Base-by-base conservation (phyloP, 2,797 vertebrate genomes). In the Falco cherrug region DNA sequence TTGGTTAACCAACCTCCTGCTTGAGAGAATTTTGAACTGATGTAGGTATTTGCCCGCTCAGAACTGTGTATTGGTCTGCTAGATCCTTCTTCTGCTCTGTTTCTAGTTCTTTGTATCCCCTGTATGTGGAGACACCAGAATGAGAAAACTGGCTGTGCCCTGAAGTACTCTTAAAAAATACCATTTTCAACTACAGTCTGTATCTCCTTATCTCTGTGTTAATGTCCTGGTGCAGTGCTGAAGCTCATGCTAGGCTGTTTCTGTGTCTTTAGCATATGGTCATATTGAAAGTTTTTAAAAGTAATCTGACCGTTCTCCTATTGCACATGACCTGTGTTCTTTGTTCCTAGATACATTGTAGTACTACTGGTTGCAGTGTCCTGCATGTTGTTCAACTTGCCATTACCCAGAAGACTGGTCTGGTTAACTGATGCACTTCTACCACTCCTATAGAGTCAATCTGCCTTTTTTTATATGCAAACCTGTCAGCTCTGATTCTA, bases 281-380 rank as follows among this genome's bases (percentile, higher is more conserved):
- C 37, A 37, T 37, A 37, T 37, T 37, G 37, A 37, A 37, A 37
- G 37, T 37, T 37, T 37, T 37, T 37, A 10, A 37, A 37, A 37
- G 37, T 37, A 37, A 37, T 37, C 37, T 37, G 37, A 39, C 28
- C 37, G 1, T 41, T 69, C 41, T 86, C 11, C 57, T 54, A 19
- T 9, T 51, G 21, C 18, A 0, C 1, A 9, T 37, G 75, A 61
- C 25, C 29, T 1, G 0, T 43, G 21, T 37, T 26, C 29, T 76
- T 83, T 64, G 31, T 73, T 83, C 6, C 48, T 45, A 11, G 48
- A 1, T 22, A 1, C 1, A 16, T 12, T 63, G 33, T 11, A 16
- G 20, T 33, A 22, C 57, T 41, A 0, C 18, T 3, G 1, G n/a
- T 51, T 83, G 67, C 68, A 64, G 63, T 59, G 76, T 35, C 57